Percentiles rank a stretch among this genome's conserved stretches.
These are phyloP conservation scores for Spatula clypeata DNA, from an alignment of 2,797 vertebrate genomes.

Conservation along the genomic window DNA sequence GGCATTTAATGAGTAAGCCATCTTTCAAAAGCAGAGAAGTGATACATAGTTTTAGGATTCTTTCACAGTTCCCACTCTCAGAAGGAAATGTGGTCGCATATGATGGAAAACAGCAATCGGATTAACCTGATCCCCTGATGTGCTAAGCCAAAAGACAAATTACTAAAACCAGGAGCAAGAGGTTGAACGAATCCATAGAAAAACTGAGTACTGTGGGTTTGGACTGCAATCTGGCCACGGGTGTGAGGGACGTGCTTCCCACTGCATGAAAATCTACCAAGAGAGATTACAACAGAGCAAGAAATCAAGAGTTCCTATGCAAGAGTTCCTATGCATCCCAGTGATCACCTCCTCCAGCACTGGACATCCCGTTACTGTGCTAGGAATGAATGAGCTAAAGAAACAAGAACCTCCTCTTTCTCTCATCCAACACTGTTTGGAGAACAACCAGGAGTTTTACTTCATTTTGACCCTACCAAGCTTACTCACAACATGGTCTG, in stretches of 20 bases:
- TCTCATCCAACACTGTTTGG: not conserved
- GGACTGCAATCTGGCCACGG: not conserved
- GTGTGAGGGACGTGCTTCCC: not conserved
- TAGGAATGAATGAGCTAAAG: not conserved
- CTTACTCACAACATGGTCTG: not conserved
- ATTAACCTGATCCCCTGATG: not conserved
- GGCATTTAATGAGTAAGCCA: not conserved
- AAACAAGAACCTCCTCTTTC: not conserved
- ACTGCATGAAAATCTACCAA: not conserved
- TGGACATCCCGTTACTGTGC: not conserved
- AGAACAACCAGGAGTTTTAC: not conserved
- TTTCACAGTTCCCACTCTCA: not conserved
- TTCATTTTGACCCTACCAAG: not conserved
- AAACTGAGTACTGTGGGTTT: not conserved
- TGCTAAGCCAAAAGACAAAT: not conserved
- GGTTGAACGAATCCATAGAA: not conserved
- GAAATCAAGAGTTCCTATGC: not conserved
- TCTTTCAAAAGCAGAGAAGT: not conserved
- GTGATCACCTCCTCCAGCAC: not conserved
- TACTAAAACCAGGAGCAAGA: not conserved
- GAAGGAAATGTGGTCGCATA: fast-evolving
- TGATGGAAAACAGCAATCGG: not conserved
- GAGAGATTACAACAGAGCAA: not conserved
- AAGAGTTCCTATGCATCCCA: not conserved
- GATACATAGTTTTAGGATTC: not conserved